phyloP scores from a whole-genome alignment of 37 sponge, comb jelly and placozoan genomes.

The Amphimedon queenslandica region DNA sequence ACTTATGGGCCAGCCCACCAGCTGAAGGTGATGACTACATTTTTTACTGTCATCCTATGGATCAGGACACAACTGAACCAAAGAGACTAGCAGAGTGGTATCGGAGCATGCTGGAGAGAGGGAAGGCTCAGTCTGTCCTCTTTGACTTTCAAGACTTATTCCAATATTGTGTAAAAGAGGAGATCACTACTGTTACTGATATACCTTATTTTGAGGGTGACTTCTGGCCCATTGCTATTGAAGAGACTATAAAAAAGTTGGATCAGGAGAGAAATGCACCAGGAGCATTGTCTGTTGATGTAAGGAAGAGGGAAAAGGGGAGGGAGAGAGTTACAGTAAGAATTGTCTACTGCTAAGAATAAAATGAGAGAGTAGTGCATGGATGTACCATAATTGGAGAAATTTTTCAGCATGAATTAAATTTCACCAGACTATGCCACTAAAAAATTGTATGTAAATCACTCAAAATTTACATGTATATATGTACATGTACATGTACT shows the following conservation, averaged over 20 bases:
- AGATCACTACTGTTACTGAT: conserved; percentile 75
- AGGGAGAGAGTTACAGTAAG: no score
- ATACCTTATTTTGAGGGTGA: conserved; percentile 99
- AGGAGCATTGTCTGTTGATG: conserved; percentile 35
- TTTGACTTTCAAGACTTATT: conserved; percentile 92
- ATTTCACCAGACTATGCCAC: not conserved
- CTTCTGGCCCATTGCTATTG: conserved; percentile 97
- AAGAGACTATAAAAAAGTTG: conserved; percentile 94
- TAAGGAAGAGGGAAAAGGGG: no score
- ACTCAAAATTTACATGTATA: no score
- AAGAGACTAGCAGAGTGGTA: conserved; percentile 97
- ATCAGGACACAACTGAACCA: conserved; percentile 99
- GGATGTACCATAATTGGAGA: no score
- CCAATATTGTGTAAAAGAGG: conserved; percentile 73
- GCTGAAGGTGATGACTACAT: conserved; percentile 99
- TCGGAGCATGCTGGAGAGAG: conserved; percentile 90
- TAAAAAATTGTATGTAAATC: no score
- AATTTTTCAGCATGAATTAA: no score
- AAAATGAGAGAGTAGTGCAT: no score
- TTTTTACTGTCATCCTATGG: conserved; percentile 96
- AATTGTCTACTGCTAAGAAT: no score
- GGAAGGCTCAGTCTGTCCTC: conserved; percentile 60
- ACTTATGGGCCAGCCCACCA: conserved; percentile 99
- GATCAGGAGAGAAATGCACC: conserved; percentile 86
- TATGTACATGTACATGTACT: no score